Percentiles rank a stretch among this genome's conserved stretches.
phyloP scores from a whole-genome alignment of 2,113 vertebrate species.

The Rana temporaria region DNA sequence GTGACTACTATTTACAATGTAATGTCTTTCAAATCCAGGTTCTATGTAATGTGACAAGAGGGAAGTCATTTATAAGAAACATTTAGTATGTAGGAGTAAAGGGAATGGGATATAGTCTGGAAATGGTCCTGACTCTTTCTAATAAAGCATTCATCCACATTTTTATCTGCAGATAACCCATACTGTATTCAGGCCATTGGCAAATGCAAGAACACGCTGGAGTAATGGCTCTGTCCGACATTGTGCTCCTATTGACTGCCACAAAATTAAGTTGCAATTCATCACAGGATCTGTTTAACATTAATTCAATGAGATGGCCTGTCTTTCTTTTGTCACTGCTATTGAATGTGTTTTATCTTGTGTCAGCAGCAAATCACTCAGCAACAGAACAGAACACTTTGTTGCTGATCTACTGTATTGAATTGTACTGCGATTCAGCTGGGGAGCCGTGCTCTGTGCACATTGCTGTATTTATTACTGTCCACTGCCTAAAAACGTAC shows the following conservation, averaged over 20 bases:
- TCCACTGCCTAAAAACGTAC: constrained; percentile 12
- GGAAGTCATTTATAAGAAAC: constrained; percentile 16
- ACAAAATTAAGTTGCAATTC: constrained; percentile 56
- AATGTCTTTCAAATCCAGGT: not conserved
- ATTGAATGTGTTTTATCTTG: constrained; percentile 54
- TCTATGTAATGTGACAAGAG: constrained; percentile 4
- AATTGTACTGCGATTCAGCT: constrained; percentile 27
- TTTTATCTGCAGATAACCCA: constrained; percentile 52
- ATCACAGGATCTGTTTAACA: constrained; percentile 58
- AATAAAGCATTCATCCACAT: constrained; percentile 46
- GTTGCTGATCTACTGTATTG: constrained; percentile 51
- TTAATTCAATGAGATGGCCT: constrained; percentile 52
- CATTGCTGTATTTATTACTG: constrained; percentile 25
- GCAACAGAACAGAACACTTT: constrained; percentile 45
- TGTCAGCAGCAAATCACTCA: constrained; percentile 58
- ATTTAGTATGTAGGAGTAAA: constrained; percentile 8
- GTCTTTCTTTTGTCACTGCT: constrained; percentile 53
- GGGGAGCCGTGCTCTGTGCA: constrained; percentile 1
- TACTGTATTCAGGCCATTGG: constrained; percentile 40
- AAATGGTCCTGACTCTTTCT: constrained; percentile 31
- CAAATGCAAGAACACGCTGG: constrained; percentile 24
- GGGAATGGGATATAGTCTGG: constrained; percentile 34
- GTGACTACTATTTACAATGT: constrained; percentile 10
- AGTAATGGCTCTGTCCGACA: constrained; percentile 57
- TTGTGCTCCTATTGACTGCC: constrained; percentile 54